Percentiles rank a stretch among this genome's conserved stretches.
Conservation (phyloP, 2,113 vertebrate genomes). For the Microtus oregoni region DNA sequence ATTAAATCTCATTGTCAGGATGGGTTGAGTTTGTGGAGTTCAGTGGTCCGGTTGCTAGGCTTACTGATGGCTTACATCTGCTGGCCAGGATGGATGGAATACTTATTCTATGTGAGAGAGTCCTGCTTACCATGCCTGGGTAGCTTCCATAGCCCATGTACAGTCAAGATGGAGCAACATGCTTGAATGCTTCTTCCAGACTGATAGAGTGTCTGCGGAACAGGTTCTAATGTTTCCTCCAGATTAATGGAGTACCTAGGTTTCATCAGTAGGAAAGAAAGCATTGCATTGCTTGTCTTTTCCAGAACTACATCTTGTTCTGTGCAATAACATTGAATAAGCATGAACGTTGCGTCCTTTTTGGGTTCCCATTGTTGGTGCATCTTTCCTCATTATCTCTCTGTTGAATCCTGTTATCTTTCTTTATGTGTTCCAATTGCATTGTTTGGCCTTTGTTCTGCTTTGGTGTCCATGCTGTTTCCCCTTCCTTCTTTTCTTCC, state of each 20-base stretch:
- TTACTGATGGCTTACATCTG: not conserved
- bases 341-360: not conserved
- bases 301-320: not conserved
- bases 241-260: not conserved
- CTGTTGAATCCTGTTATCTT: not conserved
- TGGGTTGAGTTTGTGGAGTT: not conserved
- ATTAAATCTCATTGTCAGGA: constrained; percentile 9
- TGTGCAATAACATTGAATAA: not conserved
- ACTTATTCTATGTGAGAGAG: not conserved
- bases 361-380: not conserved
- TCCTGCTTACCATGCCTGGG: not conserved
- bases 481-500: not conserved
- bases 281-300: not conserved
- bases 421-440: not conserved
- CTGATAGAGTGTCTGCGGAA: not conserved
- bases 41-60: not conserved
- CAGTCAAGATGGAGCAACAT: not conserved
- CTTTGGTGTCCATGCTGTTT: not conserved
- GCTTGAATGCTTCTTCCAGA: not conserved
- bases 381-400: not conserved
- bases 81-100: not conserved
- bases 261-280: not conserved
- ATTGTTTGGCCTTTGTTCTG: not conserved
- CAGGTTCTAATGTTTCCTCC: not conserved
- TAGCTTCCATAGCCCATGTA: not conserved